A percentile compares a stretch with the other conserved stretches of the same genome.
Conservation (phyloP, 2,113 vertebrate genomes). For the Elachura formosa region DNA sequence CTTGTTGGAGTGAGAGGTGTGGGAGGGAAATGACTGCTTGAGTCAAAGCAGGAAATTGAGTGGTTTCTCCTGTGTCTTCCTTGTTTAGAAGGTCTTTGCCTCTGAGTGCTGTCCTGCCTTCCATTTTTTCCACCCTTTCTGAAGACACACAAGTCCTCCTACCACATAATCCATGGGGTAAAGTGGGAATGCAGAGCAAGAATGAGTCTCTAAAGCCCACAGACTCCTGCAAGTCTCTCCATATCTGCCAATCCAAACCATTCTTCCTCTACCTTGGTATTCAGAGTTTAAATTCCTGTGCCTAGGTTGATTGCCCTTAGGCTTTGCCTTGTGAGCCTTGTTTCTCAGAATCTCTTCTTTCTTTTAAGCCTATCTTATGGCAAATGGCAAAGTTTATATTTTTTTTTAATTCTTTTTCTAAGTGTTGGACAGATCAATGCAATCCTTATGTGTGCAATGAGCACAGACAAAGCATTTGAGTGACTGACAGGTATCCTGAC, state of each 20-base stretch:
- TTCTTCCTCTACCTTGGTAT: neutral
- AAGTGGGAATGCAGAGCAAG: neutral
- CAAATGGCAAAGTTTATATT: neutral
- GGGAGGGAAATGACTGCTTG: neutral
- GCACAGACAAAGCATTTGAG: neutral
- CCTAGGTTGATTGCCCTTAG: neutral
- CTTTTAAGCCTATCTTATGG: neutral
- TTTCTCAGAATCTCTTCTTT: neutral
- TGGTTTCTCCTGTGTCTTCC: neutral
- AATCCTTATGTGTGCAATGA: fast-evolving
- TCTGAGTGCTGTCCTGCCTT: neutral
- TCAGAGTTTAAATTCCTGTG: neutral
- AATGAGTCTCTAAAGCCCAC: neutral
- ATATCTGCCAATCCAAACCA: neutral
- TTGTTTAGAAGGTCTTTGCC: neutral
- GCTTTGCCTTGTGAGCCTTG: neutral
- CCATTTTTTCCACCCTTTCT: neutral
- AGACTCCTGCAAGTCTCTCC: neutral
- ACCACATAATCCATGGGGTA: fast-evolving
- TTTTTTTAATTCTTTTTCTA: neutral
- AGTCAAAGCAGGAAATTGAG: neutral
- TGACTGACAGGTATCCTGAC: neutral
- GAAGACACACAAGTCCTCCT: neutral
- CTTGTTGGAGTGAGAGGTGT: neutral
- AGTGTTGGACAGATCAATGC: neutral